Evolutionary conservation across 2,797 vertebrate species (phyloP).

Genomic region (Chelon labrosus): DNA sequence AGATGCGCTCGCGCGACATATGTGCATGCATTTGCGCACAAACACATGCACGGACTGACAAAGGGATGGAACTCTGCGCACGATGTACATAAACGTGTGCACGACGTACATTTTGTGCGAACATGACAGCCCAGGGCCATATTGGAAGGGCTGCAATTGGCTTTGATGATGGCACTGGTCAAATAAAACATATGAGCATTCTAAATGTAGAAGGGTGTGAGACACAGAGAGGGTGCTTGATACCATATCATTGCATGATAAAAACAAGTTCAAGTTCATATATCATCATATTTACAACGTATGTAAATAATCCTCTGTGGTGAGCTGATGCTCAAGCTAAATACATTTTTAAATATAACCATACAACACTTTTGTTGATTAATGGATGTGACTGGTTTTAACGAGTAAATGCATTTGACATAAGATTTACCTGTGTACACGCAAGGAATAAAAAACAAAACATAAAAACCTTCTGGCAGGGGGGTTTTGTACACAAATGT

Average conservation of each 20-base stretch:
- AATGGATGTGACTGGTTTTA: no score
- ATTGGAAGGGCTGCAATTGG: constrained; percentile 30
- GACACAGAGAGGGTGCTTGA: neutral
- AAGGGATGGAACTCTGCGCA: constrained; percentile 5
- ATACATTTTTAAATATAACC: no score
- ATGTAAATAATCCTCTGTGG: no score
- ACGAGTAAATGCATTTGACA: no score
- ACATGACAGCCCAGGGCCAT: constrained; percentile 15
- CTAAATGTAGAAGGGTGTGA: constrained; percentile 9
- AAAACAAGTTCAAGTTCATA: no score
- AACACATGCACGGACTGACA: constrained; percentile 6
- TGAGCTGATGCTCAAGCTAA: no score
- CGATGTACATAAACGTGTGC: neutral
- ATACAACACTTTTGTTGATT: no score
- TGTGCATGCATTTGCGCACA: constrained; percentile 23
- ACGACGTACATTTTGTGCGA: neutral
- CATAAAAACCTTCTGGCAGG: neutral
- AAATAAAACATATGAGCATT: constrained; percentile 36
- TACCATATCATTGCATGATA: no score
- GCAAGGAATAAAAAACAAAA: neutral
- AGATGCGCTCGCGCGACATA: constrained; percentile 33
- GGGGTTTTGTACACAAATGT: neutral
- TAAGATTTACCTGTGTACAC: constrained; percentile 16
- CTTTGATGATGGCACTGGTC: constrained; percentile 47
- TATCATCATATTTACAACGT: no score